Evolutionary conservation across 2,888 invertebrate genomes (phyloP).

Genomic region (Calephelis perditalis): DNA sequence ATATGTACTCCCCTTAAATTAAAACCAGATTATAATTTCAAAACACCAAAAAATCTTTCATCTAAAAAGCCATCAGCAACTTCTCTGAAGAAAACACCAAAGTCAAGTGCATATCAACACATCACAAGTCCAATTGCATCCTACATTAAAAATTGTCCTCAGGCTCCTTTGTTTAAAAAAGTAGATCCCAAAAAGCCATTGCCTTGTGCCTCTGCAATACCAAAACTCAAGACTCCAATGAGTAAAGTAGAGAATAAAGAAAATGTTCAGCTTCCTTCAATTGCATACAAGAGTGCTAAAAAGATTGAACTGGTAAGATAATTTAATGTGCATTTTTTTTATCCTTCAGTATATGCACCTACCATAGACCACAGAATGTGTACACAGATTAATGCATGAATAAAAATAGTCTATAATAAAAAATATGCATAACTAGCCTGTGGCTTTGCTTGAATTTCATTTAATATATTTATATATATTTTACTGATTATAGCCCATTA

Average conservation of each 20-base stretch:
- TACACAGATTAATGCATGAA: too few species aligned
- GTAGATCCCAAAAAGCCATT: constrained; percentile 52
- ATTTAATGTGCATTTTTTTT: constrained; percentile 2
- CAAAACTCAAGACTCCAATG: constrained; percentile 39
- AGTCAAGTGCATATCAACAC: constrained; percentile 46
- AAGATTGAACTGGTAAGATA: constrained; percentile 52
- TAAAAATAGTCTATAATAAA: too few species aligned
- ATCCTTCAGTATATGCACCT: too few species aligned
- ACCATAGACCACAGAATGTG: too few species aligned
- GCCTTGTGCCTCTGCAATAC: constrained; percentile 45
- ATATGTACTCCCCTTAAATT: background rate
- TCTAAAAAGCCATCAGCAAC: constrained; percentile 37
- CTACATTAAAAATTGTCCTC: constrained; percentile 55
- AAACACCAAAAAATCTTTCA: constrained; percentile 44
- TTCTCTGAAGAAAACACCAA: constrained; percentile 41
- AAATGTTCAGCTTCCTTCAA: constrained; percentile 46
- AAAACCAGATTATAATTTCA: constrained; percentile 32
- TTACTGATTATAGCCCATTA: too few species aligned
- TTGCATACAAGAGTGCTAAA: constrained; percentile 57
- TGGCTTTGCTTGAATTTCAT: too few species aligned
- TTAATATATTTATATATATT: too few species aligned
- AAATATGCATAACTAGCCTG: too few species aligned
- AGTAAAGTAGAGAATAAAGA: constrained; percentile 43
- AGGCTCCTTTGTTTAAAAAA: constrained; percentile 49
- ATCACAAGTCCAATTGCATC: constrained; percentile 59